phyloP scores from a whole-genome alignment of 2,888 invertebrate species.

The Philaethria dido region DNA sequence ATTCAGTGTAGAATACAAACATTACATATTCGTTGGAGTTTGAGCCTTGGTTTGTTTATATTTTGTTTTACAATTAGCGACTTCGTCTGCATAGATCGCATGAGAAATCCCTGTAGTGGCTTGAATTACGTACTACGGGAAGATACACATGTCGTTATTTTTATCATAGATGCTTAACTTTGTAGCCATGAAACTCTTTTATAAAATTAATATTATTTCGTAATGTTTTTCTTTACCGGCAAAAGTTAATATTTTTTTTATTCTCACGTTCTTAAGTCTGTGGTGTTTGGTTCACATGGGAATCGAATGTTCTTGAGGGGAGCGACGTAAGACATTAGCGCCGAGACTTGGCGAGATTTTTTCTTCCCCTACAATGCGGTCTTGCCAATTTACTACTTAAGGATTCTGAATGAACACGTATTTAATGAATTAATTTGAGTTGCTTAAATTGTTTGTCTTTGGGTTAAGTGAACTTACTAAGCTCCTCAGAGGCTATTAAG shows the following conservation, averaged over 20 bases:
- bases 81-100: conserved; percentile 20
- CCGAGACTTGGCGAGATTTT: conserved; percentile 45
- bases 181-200: conserved; percentile 8
- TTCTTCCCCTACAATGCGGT: conserved; percentile 45
- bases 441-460: conserved; percentile 7
- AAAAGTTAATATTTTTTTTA: neutral
- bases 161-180: conserved; percentile 13
- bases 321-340: conserved; percentile 55
- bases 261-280: conserved; percentile 43
- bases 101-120: conserved; percentile 25
- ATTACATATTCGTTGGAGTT: conserved; percentile 16
- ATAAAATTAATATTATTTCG: neutral
- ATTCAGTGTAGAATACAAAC: neutral
- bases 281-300: conserved; percentile 72
- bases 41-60: conserved; percentile 20
- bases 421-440: conserved; percentile 25
- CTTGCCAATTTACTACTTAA: conserved; percentile 43
- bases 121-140: conserved; percentile 25
- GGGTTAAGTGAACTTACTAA: neutral
- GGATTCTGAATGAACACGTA: conserved; percentile 20
- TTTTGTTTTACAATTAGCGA: conserved; percentile 26
- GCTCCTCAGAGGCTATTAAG: neutral
- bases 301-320: conserved; percentile 76
- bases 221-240: neutral
- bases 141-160: conserved; percentile 22